These are phyloP conservation scores for Styela clava DNA, from an alignment of 23 tunicate species.

Conservation along the genomic window DNA sequence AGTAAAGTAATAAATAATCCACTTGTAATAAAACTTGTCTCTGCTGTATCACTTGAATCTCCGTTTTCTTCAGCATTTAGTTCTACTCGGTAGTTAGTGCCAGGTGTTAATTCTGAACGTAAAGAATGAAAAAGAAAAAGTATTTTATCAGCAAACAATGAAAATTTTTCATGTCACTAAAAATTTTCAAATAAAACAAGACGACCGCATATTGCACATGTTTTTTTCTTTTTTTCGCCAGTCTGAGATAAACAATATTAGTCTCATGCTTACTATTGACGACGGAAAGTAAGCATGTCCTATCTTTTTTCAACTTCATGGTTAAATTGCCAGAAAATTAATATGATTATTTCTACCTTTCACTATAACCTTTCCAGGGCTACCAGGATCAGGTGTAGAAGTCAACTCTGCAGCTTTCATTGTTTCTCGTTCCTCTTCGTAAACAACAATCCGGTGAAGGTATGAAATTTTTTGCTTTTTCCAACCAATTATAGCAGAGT, in stretches of 20 bases:
- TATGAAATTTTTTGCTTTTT: constrained; percentile 1
- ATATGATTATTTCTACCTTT: neutral
- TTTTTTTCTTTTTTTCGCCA: too few species aligned
- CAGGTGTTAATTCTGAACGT: constrained; percentile 22
- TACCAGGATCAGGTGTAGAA: neutral
- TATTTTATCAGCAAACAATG: too few species aligned
- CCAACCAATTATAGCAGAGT: neutral
- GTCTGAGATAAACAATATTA: too few species aligned
- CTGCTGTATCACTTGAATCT: constrained; percentile 4
- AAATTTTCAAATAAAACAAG: too few species aligned
- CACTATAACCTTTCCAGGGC: neutral
- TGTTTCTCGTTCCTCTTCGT: neutral
- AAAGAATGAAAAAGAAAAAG: too few species aligned
- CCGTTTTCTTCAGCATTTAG: constrained; percentile 2
- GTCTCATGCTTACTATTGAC: too few species aligned
- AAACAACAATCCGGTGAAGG: neutral
- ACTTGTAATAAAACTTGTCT: constrained; percentile 17
- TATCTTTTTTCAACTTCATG: too few species aligned
- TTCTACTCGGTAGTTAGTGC: constrained; percentile 5
- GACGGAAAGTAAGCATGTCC: too few species aligned
- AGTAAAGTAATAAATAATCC: too few species aligned
- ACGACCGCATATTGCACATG: too few species aligned
- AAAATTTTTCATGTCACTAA: too few species aligned
- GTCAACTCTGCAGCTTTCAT: neutral
- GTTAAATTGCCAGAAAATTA: too few species aligned